Percentiles rank a stretch among this genome's conserved stretches.
phyloP scores from a whole-genome alignment of 2,113 vertebrate genomes.

The Heterochromis multidens region DNA sequence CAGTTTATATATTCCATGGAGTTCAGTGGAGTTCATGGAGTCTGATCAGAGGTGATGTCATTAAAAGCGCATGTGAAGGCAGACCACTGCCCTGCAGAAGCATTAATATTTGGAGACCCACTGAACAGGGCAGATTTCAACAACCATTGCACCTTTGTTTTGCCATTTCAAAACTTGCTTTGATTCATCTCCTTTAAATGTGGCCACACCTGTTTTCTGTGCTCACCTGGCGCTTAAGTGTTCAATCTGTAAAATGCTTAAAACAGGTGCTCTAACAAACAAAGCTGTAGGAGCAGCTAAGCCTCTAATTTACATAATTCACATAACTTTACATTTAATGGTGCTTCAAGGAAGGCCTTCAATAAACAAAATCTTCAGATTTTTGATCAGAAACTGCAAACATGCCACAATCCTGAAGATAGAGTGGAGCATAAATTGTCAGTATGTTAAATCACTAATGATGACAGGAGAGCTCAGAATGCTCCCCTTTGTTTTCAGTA shows the following conservation, averaged over 20 bases:
- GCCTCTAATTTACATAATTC: not conserved
- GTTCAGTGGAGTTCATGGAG: not conserved
- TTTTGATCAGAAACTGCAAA: not conserved
- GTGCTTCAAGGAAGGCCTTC: not conserved
- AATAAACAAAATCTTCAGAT: not conserved
- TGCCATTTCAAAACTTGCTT: not conserved
- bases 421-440: not conserved
- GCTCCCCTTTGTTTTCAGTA: fast-evolving
- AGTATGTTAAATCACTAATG: too few species aligned
- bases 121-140: not conserved
- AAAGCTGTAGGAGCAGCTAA: fast-evolving
- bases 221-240: fast-evolving
- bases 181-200: not conserved
- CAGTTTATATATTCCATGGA: fast-evolving
- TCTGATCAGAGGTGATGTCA: not conserved
- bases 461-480: not conserved
- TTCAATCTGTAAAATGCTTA: fast-evolving
- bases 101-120: not conserved
- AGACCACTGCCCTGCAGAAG: not conserved
- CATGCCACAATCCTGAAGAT: not conserved
- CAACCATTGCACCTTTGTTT: not conserved
- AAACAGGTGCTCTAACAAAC: not conserved
- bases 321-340: not conserved
- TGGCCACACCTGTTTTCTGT: not conserved
- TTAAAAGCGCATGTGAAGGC: not conserved